These are phyloP conservation scores for Phocoena phocoena DNA, from an alignment of 2,113 vertebrate genomes.

Conservation along the genomic window DNA sequence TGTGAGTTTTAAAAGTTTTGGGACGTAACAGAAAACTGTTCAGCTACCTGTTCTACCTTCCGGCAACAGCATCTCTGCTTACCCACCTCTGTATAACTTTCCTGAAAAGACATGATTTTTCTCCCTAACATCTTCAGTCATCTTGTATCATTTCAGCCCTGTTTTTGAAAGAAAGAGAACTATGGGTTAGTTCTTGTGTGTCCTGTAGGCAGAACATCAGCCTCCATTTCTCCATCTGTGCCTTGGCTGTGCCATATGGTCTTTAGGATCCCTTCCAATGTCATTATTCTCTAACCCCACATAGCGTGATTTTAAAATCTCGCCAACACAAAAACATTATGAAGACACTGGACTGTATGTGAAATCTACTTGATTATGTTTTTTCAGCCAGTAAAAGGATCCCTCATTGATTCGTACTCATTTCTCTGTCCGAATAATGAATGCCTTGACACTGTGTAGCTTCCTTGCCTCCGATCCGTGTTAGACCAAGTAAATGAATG, in stretches of 20 bases:
- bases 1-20: not conserved
- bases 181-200: not conserved
- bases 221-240: not conserved
- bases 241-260: rapidly evolving
- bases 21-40: not conserved
- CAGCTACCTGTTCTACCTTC: not conserved
- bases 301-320: not conserved
- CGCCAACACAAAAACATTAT: not conserved
- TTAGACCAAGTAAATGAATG: not conserved
- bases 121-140: not conserved
- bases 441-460: not conserved
- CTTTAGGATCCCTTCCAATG: not conserved
- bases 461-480: not conserved
- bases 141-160: not conserved
- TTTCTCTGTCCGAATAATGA: not conserved
- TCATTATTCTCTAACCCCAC: not conserved
- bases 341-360: not conserved
- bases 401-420: not conserved
- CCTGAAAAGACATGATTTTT: not conserved
- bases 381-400: not conserved
- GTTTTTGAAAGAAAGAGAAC: not conserved
- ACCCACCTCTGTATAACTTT: not conserved
- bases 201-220: not conserved
- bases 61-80: not conserved
- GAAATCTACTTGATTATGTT: not conserved